A percentile compares a stretch with the other conserved stretches of the same genome.
Conservation (phyloP, 2,797 vertebrate genomes). For the Chanos chanos region DNA sequence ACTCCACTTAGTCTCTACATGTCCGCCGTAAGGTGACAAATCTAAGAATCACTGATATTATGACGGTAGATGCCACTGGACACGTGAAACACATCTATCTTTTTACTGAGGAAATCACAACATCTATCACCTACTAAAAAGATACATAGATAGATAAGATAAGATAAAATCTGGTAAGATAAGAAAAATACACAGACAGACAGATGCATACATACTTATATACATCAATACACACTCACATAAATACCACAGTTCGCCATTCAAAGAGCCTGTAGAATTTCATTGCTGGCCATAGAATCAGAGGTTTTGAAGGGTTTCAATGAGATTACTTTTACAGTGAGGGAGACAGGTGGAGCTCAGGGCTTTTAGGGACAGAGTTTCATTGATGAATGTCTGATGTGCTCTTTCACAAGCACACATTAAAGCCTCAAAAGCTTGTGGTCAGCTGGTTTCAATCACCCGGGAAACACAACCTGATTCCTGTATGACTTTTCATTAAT, state of each 20-base stretch:
- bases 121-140: too few relatives aligned
- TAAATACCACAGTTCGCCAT: conserved; percentile 1
- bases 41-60: too few relatives aligned
- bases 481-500: conserved; percentile 42
- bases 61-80: too few relatives aligned
- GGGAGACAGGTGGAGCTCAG: conserved; percentile 28
- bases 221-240: background rate
- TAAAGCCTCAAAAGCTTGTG: conserved; percentile 42
- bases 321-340: conserved; percentile 29
- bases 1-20: conserved; percentile 5
- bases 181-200: too few relatives aligned
- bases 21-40: background rate
- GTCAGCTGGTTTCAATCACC: conserved; percentile 55
- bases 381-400: conserved; percentile 33
- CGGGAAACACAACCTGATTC: conserved; percentile 49
- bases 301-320: conserved; percentile 23
- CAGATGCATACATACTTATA: too few relatives aligned
- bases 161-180: too few relatives aligned
- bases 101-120: too few relatives aligned
- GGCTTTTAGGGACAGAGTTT: conserved; percentile 45
- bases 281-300: conserved; percentile 4
- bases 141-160: too few relatives aligned
- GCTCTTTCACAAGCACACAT: conserved; percentile 49
- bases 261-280: conserved; percentile 23
- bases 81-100: too few relatives aligned